Percentiles rank a stretch among this genome's conserved stretches.
phyloP scores from a whole-genome alignment of 1,140 invertebrate species.

The Luehdorfia chinensis region DNA sequence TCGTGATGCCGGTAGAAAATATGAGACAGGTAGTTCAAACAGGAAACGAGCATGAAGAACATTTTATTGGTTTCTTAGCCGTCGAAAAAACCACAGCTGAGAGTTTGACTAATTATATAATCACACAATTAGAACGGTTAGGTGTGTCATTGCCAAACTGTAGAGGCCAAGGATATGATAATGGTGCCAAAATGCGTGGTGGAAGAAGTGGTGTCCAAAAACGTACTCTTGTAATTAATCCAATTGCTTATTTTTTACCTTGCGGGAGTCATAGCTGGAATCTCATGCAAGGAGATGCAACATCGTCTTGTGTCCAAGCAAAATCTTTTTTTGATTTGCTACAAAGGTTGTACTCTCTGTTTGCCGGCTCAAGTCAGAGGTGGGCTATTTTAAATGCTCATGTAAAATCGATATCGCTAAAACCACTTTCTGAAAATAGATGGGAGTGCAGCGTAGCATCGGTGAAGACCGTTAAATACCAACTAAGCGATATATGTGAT shows the following conservation, averaged over 20 bases:
- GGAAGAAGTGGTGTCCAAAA: conserved; percentile 37
- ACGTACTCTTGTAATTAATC: conserved; percentile 30
- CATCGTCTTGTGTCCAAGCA: neutral
- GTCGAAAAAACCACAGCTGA: no score
- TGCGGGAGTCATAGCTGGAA: conserved; percentile 32
- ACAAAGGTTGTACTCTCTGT: conserved; percentile 15
- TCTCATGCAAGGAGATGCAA: conserved; percentile 28
- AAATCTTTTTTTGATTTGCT: conserved; percentile 10
- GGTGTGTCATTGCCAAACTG: no score
- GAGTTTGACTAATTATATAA: no score
- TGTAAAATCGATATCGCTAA: conserved; percentile 14
- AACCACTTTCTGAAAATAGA: neutral
- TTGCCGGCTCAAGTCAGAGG: conserved; percentile 15
- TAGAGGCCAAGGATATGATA: conserved; percentile 35
- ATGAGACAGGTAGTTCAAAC: no score
- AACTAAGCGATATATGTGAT: conserved; percentile 22
- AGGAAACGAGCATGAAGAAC: no score
- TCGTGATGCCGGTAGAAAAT: no score
- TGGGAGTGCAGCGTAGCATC: conserved; percentile 21
- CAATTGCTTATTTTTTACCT: conserved; percentile 29
- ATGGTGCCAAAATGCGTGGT: conserved; percentile 35
- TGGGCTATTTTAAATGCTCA: conserved; percentile 20
- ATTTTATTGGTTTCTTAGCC: no score
- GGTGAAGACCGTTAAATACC: conserved; percentile 2
- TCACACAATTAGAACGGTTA: no score